Evolutionary conservation across 2,888 invertebrate genomes (phyloP).

Genomic region (Iselma pallidipennis): DNA sequence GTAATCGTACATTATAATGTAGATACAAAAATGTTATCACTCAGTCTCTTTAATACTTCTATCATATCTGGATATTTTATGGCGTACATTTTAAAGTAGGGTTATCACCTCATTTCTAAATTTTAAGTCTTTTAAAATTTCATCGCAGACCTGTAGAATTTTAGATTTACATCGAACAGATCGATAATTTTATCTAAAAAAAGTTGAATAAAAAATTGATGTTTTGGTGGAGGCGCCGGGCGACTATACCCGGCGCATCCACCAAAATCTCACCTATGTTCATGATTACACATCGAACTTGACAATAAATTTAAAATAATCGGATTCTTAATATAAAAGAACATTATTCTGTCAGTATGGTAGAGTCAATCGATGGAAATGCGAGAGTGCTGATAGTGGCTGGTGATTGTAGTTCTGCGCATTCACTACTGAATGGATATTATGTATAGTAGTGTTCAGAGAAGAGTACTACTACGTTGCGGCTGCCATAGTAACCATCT

Average conservation of each 20-base stretch:
- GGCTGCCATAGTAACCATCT: conserved; percentile 19
- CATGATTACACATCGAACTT: not conserved
- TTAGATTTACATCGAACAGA: too few relatives aligned
- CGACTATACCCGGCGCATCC: conserved; percentile 3
- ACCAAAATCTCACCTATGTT: not conserved
- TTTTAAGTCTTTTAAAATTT: too few relatives aligned
- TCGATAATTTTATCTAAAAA: too few relatives aligned
- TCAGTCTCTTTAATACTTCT: too few relatives aligned
- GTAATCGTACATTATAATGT: too few relatives aligned
- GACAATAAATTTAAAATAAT: not conserved
- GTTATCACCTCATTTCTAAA: too few relatives aligned
- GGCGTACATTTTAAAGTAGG: too few relatives aligned
- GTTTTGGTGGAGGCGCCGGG: too few relatives aligned
- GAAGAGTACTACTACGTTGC: conserved; percentile 9
- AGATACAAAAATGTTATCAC: too few relatives aligned
- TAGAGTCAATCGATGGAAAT: not conserved
- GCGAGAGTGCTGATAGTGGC: not conserved
- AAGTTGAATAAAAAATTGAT: too few relatives aligned
- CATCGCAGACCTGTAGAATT: too few relatives aligned
- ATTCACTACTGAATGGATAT: conserved; percentile 18
- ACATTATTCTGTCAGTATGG: not conserved
- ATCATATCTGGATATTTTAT: too few relatives aligned
- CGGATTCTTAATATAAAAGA: not conserved
- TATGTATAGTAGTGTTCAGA: conserved; percentile 2
- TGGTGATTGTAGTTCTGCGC: conserved; percentile 15